Conservation (phyloP, 2,888 invertebrate species). For the Xanthia icteritia region DNA sequence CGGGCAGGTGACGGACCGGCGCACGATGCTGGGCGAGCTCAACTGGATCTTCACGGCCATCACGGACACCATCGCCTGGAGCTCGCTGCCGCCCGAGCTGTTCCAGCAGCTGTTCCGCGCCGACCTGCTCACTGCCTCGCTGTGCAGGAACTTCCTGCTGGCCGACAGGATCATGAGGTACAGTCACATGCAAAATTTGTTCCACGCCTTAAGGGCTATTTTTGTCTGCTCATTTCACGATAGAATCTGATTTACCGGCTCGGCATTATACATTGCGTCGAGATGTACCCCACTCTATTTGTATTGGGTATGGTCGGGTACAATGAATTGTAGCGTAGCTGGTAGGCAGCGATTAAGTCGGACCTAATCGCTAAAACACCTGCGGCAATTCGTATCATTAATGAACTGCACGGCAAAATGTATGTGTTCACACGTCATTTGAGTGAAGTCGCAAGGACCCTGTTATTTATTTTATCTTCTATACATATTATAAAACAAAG, state of each 20-base stretch:
- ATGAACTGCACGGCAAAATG: too few relatives aligned
- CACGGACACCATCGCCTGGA: conserved; percentile 99
- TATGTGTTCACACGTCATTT: too few relatives aligned
- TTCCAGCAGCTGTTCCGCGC: conserved; percentile 99
- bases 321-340: too few relatives aligned
- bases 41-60: conserved; percentile 99
- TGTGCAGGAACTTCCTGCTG: conserved; percentile 98
- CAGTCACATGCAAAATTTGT: background rate
- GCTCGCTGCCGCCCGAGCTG: conserved; percentile 97
- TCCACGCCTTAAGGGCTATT: too few relatives aligned
- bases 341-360: too few relatives aligned
- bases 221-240: too few relatives aligned
- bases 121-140: conserved; percentile 99
- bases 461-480: too few relatives aligned
- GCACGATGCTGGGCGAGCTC: conserved; percentile 99
- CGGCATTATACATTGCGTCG: too few relatives aligned
- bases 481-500: too few relatives aligned
- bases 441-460: background rate
- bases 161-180: conserved; percentile 98
- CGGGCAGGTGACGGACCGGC: conserved; percentile 97
- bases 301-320: background rate
- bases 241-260: too few relatives aligned
- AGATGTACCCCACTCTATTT: background rate
- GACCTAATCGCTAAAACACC: too few relatives aligned
- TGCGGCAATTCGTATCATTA: too few relatives aligned